A percentile compares a stretch with the other conserved stretches of the same genome.
Evolutionary conservation across 2,113 vertebrate species (phyloP).

Genomic region (zebrafish (Danio rerio)): GRCz12tu NC_133178.1:20564001-20564500

Average conservation of each 20-base stretch:
- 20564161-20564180: neutral
- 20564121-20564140: neutral
- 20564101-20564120: neutral
- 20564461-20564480: too few species aligned
- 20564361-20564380: neutral
- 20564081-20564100: neutral
- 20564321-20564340: neutral
- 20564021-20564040: conserved; percentile 19
- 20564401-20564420: neutral
- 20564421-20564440: neutral
- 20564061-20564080: neutral
- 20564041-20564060: neutral
- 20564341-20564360: neutral
- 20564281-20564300: neutral
- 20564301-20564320: neutral
- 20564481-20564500: too few species aligned
- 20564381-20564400: neutral
- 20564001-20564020: neutral
- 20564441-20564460: neutral
- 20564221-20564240: neutral
- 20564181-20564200: conserved; percentile 23
- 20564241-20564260: neutral
- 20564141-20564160: conserved; percentile 27
- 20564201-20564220: conserved; percentile 17
- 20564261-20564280: neutral